Conservation (phyloP, 2,888 invertebrate species). For the Brachyptera putata region DNA sequence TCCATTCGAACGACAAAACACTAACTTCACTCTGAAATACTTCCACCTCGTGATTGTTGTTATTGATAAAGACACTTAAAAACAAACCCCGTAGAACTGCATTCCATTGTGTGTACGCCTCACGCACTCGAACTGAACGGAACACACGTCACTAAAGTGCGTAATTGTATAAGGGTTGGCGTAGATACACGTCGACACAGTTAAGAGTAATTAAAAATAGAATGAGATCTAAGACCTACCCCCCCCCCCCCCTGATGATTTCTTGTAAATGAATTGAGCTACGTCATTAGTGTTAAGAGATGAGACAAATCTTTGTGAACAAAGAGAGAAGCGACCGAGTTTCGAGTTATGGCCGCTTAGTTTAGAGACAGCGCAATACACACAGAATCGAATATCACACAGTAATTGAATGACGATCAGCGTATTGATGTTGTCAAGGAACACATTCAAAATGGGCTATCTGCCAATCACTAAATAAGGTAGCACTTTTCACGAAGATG, state of each 20-base stretch:
- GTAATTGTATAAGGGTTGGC: no score
- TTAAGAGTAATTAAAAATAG: no score
- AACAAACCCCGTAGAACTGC: conserved; percentile 6
- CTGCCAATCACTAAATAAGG: no score
- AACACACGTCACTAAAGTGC: no score
- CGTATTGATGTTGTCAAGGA: no score
- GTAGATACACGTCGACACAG: no score
- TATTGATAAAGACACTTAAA: background rate
- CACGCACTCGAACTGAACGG: background rate
- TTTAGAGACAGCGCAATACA: background rate
- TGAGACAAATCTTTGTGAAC: background rate
- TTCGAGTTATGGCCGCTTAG: no score
- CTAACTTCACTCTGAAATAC: background rate
- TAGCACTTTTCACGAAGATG: no score
- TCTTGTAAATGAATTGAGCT: background rate
- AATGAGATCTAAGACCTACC: no score
- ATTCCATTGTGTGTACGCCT: background rate
- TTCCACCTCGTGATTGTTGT: background rate
- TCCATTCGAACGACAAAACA: background rate
- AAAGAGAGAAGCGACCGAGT: background rate
- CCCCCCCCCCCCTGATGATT: no score
- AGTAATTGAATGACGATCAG: no score
- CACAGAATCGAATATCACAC: background rate
- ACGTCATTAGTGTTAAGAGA: background rate
- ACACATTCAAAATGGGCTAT: no score